Evolutionary conservation across 2,797 vertebrate species (phyloP).

Genomic region (Champsocephalus gunnari): DNA sequence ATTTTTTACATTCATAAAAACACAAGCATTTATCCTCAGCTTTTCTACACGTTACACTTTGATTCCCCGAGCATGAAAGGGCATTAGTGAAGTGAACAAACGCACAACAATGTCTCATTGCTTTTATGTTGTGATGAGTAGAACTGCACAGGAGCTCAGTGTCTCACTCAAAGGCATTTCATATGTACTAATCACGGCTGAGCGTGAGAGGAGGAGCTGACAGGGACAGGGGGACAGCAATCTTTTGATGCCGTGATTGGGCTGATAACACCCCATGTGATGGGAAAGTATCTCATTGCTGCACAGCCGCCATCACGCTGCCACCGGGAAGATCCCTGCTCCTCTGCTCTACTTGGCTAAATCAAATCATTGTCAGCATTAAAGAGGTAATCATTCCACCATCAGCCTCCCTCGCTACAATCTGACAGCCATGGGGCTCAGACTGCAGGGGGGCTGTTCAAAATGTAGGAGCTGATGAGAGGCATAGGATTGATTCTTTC

Average conservation of each 20-base stretch:
- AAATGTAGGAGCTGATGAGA: constrained; percentile 23
- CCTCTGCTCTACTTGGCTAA: constrained; percentile 52
- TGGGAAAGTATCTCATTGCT: constrained; percentile 70
- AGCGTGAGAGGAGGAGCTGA: constrained; percentile 48
- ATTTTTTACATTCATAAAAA: constrained; percentile 34
- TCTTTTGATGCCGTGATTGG: constrained; percentile 45
- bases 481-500: not conserved
- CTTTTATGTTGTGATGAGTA: constrained; percentile 49
- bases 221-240: constrained; percentile 16
- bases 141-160: constrained; percentile 29
- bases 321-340: constrained; percentile 50
- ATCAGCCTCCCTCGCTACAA: constrained; percentile 23
- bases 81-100: constrained; percentile 62
- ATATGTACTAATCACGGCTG: constrained; percentile 62
- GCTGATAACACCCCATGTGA: constrained; percentile 65
- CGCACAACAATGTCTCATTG: constrained; percentile 42
- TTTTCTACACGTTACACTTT: constrained; percentile 48
- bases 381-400: constrained; percentile 51
- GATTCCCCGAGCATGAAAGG: constrained; percentile 56
- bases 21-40: constrained; percentile 44
- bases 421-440: constrained; percentile 7
- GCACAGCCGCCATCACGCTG: constrained; percentile 46
- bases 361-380: constrained; percentile 60
- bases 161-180: constrained; percentile 48
- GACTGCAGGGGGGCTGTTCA: not conserved